Conservation (phyloP, 2,888 invertebrate species). For the Acrocera orbiculus region DNA sequence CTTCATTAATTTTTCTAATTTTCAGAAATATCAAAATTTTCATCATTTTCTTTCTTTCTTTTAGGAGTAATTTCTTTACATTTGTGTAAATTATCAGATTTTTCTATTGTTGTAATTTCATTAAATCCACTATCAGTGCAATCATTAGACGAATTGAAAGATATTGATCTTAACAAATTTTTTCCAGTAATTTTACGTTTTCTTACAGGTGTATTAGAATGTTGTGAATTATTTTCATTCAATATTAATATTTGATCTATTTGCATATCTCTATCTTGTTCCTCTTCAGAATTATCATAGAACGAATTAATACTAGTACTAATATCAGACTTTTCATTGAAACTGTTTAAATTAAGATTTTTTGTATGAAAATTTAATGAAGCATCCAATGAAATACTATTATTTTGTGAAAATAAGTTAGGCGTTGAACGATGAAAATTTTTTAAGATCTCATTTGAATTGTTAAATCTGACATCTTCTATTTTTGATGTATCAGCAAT, state of each 20-base stretch:
- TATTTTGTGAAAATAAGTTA: too few species aligned
- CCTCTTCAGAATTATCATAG: conserved; percentile 11
- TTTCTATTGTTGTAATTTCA: conserved; percentile 19
- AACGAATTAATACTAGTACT: conserved; percentile 1
- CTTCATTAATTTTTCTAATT: too few species aligned
- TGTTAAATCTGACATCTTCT: too few species aligned
- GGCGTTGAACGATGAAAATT: too few species aligned
- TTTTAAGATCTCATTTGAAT: too few species aligned
- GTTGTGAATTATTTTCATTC: conserved; percentile 16
- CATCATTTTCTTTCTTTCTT: too few species aligned
- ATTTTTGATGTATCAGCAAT: too few species aligned
- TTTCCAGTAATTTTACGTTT: conserved; percentile 25
- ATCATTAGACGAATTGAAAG: conserved; percentile 17
- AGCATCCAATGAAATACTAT: conserved; percentile 19
- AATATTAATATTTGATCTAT: conserved; percentile 19
- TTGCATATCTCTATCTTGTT: conserved; percentile 24
- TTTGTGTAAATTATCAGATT: too few species aligned
- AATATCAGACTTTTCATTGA: conserved; percentile 10
- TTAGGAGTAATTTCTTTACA: too few species aligned
- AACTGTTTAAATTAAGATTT: conserved; percentile 19
- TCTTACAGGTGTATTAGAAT: conserved; percentile 22
- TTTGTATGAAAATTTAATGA: conserved; percentile 21
- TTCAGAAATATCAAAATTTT: too few species aligned
- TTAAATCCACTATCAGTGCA: conserved; percentile 29
- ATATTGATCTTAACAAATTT: conserved; percentile 29